Evolutionary conservation across 2,888 invertebrate genomes (phyloP).

Genomic region (Nectonema munidae): DNA sequence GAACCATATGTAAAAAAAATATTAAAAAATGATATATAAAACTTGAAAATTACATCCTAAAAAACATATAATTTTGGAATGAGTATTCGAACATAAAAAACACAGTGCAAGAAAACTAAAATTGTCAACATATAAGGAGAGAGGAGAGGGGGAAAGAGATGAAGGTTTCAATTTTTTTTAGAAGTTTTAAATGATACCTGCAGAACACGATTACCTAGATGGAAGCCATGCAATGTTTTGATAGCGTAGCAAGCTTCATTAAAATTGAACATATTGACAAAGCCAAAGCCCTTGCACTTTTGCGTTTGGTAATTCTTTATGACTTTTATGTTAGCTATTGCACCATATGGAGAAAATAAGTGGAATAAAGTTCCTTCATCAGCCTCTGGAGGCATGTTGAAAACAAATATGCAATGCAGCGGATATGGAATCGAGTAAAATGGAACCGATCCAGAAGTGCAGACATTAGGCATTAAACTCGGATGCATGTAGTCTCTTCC

Average conservation of each 20-base stretch:
- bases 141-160: too few species aligned
- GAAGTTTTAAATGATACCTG: constrained; percentile 85
- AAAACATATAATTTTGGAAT: too few species aligned
- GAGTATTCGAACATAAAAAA: too few species aligned
- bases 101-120: too few species aligned
- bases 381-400: constrained; percentile 59
- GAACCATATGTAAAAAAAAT: too few species aligned
- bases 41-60: too few species aligned
- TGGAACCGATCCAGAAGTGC: background rate
- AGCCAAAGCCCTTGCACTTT: constrained; percentile 91
- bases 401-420: constrained; percentile 46
- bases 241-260: constrained; percentile 83
- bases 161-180: too few species aligned
- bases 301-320: constrained; percentile 71
- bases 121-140: too few species aligned
- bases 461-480: background rate
- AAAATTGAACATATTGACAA: constrained; percentile 91
- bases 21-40: too few species aligned
- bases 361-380: constrained; percentile 69
- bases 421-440: constrained; percentile 8
- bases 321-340: constrained; percentile 72
- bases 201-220: constrained; percentile 63
- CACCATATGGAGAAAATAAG: constrained; percentile 79
- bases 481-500: too few species aligned
- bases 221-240: constrained; percentile 74